phyloP scores from a whole-genome alignment of 2,888 invertebrate species.

The Pristionchus arcanus region DNA sequence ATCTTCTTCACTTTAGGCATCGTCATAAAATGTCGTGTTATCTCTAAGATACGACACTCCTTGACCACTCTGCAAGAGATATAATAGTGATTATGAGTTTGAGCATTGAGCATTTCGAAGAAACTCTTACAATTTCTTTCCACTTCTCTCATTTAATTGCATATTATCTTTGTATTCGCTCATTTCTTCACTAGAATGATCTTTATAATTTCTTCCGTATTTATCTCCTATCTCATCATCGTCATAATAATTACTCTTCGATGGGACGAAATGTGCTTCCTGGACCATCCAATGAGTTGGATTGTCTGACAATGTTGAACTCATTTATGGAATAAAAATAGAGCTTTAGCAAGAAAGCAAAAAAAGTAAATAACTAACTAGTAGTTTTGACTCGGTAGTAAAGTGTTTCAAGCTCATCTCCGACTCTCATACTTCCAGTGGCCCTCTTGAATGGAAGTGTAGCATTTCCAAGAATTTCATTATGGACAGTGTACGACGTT shows the following conservation, averaged over 20 bases:
- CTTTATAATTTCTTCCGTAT: neutral
- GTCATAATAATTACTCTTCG: neutral
- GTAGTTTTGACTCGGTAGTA: conserved; percentile 24
- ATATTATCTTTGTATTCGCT: neutral
- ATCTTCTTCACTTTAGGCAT: neutral
- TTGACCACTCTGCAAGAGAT: neutral
- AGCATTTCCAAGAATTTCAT: neutral
- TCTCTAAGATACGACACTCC: neutral
- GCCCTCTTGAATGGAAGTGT: neutral
- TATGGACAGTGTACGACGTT: neutral
- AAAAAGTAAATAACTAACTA: neutral
- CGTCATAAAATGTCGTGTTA: neutral
- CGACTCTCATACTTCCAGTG: neutral
- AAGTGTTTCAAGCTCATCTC: neutral
- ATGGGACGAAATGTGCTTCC: neutral
- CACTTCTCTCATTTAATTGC: neutral
- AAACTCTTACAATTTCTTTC: neutral
- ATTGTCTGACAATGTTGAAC: neutral
- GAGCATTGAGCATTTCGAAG: too few species aligned
- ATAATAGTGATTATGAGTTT: neutral
- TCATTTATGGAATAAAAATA: too few species aligned
- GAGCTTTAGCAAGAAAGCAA: neutral
- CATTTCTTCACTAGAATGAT: neutral
- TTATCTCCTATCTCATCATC: neutral
- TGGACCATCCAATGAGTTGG: conserved; percentile 33